Conservation (phyloP, 2,113 vertebrate genomes). For the Prunella fulvescens region DNA sequence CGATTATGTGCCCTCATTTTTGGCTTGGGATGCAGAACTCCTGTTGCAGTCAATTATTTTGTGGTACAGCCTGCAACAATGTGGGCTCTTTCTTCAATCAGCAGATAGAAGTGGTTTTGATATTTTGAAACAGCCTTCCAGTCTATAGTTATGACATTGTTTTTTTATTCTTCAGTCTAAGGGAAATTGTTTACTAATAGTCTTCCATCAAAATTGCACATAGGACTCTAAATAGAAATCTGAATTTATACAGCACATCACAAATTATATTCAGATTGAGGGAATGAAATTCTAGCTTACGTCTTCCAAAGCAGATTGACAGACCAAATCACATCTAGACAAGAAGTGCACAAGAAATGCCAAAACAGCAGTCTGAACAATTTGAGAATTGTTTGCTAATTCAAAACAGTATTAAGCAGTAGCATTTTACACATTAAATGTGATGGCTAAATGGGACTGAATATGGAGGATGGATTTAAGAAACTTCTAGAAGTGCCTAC, state of each 20-base stretch:
- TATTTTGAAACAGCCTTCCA: conserved; percentile 72
- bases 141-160: conserved; percentile 63
- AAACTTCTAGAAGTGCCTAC: neutral
- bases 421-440: neutral
- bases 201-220: neutral
- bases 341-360: neutral
- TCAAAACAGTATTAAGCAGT: conserved; percentile 20
- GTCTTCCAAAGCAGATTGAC: conserved; percentile 3
- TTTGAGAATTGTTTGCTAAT: conserved; percentile 16
- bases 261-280: conserved; percentile 17
- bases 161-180: conserved; percentile 63
- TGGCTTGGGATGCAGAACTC: conserved; percentile 72
- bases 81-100: conserved; percentile 71
- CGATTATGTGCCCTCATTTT: conserved; percentile 75
- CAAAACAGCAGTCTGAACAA: neutral
- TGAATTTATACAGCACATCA: neutral
- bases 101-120: conserved; percentile 69
- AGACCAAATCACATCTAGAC: conserved; percentile 15
- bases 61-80: conserved; percentile 71
- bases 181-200: conserved; percentile 50
- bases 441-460: neutral
- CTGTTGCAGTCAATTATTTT: conserved; percentile 80
- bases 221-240: neutral
- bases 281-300: neutral
- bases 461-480: neutral